phyloP scores from a whole-genome alignment of 2,113 vertebrate species.

The Archocentrus centrarchus region DNA sequence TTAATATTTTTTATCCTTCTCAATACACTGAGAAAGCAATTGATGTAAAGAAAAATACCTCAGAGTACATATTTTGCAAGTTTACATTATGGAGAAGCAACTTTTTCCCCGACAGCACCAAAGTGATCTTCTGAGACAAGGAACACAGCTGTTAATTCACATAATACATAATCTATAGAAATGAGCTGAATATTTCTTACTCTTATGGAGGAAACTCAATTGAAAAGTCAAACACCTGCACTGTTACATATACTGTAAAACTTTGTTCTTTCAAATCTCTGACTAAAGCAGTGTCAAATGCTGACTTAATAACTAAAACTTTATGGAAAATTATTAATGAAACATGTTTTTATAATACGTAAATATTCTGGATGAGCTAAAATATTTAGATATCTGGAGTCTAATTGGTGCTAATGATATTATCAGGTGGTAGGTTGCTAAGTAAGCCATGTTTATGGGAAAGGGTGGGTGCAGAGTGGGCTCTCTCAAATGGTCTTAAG shows the following conservation, averaged over 20 bases:
- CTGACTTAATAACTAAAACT: background rate
- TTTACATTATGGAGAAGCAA: background rate
- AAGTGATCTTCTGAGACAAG: background rate
- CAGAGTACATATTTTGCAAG: background rate
- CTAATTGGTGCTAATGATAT: no score
- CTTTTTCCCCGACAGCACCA: background rate
- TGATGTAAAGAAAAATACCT: background rate
- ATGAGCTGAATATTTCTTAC: background rate
- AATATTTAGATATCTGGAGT: no score
- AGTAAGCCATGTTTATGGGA: no score
- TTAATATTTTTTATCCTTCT: background rate
- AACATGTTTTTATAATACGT: background rate
- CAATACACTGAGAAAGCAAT: background rate
- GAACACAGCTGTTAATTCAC: background rate
- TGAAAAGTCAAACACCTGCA: background rate
- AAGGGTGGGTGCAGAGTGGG: background rate
- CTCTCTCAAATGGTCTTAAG: background rate
- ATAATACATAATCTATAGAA: slow-evolving; percentile 14
- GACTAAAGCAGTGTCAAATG: background rate
- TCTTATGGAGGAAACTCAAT: background rate
- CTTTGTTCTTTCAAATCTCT: background rate
- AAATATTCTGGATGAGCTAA: no score
- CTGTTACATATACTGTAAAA: background rate
- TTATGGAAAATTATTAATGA: background rate
- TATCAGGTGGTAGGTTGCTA: no score